phyloP scores from a whole-genome alignment of 2,888 invertebrate species.

The Cryptus viduatorius region DNA sequence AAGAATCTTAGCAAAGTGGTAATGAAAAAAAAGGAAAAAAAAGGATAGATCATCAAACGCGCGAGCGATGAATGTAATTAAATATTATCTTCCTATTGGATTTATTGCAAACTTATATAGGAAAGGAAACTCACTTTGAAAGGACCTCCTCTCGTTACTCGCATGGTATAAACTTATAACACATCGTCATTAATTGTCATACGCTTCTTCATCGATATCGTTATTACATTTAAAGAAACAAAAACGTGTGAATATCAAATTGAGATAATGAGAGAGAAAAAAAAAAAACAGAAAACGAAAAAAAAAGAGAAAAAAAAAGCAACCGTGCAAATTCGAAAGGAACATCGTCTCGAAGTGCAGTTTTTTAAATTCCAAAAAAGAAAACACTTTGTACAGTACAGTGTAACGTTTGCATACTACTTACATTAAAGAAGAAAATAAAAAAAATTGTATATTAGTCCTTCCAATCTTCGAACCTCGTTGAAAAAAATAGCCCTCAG shows the following conservation, averaged over 20 bases:
- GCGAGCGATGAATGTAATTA: constrained; percentile 59
- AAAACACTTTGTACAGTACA: constrained; percentile 67
- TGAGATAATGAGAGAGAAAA: constrained; percentile 7
- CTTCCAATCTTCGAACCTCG: constrained; percentile 73
- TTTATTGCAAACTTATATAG: constrained; percentile 58
- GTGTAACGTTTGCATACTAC: constrained; percentile 63
- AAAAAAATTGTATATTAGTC: constrained; percentile 67
- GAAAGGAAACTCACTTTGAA: constrained; percentile 56
- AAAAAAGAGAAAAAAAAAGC: constrained; percentile 29
- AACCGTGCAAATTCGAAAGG: constrained; percentile 72
- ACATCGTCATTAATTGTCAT: constrained; percentile 55
- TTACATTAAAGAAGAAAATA: constrained; percentile 52
- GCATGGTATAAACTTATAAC: constrained; percentile 38
- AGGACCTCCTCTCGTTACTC: constrained; percentile 48
- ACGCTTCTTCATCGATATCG: constrained; percentile 59
- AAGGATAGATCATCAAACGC: constrained; percentile 36
- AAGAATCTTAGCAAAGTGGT: constrained; percentile 53
- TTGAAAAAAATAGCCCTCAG: constrained; percentile 66
- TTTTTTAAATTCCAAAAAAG: constrained; percentile 47
- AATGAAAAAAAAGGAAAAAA: constrained; percentile 24
- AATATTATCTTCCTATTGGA: constrained; percentile 60
- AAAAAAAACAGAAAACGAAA: constrained; percentile 15
- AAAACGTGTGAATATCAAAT: constrained; percentile 64
- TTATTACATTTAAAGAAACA: constrained; percentile 22
- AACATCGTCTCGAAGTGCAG: constrained; percentile 61